These are phyloP conservation scores for Lates japonicus DNA, from an alignment of 2,797 vertebrate genomes.

Conservation along the genomic window DNA sequence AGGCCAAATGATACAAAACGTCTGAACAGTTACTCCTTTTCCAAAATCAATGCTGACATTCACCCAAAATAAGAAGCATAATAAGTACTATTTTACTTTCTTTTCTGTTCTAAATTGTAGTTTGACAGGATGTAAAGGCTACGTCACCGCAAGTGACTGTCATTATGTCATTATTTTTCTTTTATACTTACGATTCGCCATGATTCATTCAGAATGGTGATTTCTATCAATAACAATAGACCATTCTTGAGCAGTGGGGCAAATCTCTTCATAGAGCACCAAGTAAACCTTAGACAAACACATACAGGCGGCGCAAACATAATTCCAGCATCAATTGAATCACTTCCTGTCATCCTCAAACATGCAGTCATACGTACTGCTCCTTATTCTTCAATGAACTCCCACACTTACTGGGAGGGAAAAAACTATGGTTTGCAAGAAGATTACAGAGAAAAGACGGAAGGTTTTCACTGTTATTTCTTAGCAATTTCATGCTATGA, in stretches of 20 bases:
- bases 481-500: conserved; percentile 17
- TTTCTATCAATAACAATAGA: conserved; percentile 57
- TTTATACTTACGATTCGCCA: conserved; percentile 16
- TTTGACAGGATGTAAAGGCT: conserved; percentile 31
- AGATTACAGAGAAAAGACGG: conserved; percentile 20
- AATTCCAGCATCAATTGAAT: conserved; percentile 58
- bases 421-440: conserved; percentile 21
- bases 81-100: conserved; percentile 58
- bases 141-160: conserved; percentile 35
- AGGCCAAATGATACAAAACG: no score
- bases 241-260: conserved; percentile 58
- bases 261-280: conserved; percentile 60
- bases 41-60: conserved; percentile 70
- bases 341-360: conserved; percentile 62
- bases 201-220: conserved; percentile 44
- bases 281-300: conserved; percentile 61
- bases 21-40: no score
- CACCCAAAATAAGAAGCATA: conserved; percentile 55
- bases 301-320: conserved; percentile 57
- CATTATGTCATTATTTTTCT: conserved; percentile 13
- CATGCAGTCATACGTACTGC: conserved; percentile 36
- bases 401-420: conserved; percentile 12
- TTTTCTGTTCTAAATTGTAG: conserved; percentile 24
- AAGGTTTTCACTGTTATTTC: conserved; percentile 16
- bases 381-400: conserved; percentile 47